Conservation (phyloP, 2,797 vertebrate species). For the Esox lucius region DNA sequence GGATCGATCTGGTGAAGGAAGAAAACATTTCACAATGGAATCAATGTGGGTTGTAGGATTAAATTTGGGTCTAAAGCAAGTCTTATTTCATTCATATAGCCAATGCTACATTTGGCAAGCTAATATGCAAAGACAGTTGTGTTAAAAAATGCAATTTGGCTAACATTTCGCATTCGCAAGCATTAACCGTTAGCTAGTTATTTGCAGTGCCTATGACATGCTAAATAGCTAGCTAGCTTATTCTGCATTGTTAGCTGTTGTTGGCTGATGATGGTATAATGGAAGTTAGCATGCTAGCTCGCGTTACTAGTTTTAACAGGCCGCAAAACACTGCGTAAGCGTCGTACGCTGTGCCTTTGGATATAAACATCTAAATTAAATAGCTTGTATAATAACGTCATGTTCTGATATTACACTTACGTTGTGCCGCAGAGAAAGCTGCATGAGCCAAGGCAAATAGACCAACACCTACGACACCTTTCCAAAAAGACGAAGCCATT, state of each 20-base stretch:
- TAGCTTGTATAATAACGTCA: not conserved
- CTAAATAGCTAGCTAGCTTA: not conserved
- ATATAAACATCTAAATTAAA: not conserved
- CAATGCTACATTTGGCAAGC: not conserved
- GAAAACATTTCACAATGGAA: not conserved
- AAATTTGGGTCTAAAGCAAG: not conserved
- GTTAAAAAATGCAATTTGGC: not conserved
- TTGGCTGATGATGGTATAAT: not conserved
- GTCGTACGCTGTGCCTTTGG: not conserved
- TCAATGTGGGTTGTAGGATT: not conserved
- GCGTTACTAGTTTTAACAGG: not conserved
- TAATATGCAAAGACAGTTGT: not conserved
- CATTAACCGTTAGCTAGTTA: not conserved
- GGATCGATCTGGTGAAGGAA: slow-evolving; percentile 83
- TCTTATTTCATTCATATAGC: not conserved
- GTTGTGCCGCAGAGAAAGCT: slow-evolving; percentile 95
- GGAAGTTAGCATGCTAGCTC: not conserved
- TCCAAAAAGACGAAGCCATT: slow-evolving; percentile 95
- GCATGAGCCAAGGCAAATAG: slow-evolving; percentile 93
- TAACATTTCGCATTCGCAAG: not conserved
- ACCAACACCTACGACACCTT: slow-evolving; percentile 90
- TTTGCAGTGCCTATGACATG: too few species aligned
- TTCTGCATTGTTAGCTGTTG: not conserved
- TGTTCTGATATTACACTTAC: slow-evolving; percentile 73
- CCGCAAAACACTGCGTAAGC: not conserved